Conservation (phyloP, 1,140 invertebrate genomes). For the Lysiphlebus fabarum region DNA sequence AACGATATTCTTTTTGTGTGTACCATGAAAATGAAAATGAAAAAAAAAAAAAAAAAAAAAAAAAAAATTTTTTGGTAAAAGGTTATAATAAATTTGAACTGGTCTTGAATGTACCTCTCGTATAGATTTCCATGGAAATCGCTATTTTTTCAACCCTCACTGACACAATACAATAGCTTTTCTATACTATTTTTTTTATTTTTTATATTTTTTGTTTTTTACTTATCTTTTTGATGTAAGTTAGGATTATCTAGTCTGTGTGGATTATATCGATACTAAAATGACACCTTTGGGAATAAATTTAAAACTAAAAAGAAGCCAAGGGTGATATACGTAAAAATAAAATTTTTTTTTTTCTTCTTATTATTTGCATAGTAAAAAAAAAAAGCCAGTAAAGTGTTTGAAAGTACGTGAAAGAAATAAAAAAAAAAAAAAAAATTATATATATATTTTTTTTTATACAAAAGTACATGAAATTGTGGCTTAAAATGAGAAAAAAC, state of each 20-base stretch:
- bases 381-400: too few species aligned
- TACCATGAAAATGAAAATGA: not conserved
- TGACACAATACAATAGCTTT: constrained; percentile 16
- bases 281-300: not conserved
- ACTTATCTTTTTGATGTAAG: not conserved
- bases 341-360: too few species aligned
- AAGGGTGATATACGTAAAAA: too few species aligned
- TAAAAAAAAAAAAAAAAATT: too few species aligned
- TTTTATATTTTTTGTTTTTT: not conserved
- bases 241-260: not conserved
- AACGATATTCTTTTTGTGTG: constrained; percentile 9
- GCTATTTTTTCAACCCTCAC: constrained; percentile 16
- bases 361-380: too few species aligned
- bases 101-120: not conserved
- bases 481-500: too few species aligned
- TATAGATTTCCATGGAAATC: constrained; percentile 25
- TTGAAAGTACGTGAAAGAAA: too few species aligned
- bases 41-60: constrained; percentile 5
- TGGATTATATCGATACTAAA: too few species aligned
- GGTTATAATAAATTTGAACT: constrained; percentile 11
- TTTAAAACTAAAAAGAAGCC: not conserved
- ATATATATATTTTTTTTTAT: too few species aligned
- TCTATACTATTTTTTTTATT: constrained; percentile 4
- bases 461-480: too few species aligned
- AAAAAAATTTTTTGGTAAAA: constrained; percentile 8